Conservation (phyloP, 2,797 vertebrate genomes). For the Chelmon rostratus region DNA sequence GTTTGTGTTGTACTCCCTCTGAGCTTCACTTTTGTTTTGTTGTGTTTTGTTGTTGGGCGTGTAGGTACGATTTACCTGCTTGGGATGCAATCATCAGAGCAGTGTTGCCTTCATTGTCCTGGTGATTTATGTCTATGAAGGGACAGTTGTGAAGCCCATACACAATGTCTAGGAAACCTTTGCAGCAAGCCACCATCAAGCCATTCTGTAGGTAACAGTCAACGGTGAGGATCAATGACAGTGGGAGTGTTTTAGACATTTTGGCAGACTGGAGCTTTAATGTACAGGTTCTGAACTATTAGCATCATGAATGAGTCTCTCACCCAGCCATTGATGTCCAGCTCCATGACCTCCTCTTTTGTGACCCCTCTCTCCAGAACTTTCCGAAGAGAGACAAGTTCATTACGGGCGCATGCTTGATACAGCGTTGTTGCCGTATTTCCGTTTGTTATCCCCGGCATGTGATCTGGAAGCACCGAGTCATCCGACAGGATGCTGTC, state of each 20-base stretch:
- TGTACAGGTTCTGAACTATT: not conserved
- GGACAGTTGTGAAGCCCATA: constrained; percentile 87
- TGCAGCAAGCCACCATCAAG: constrained; percentile 91
- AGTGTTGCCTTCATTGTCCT: constrained; percentile 94
- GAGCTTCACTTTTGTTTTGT: not conserved
- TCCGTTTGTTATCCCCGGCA: constrained; percentile 21
- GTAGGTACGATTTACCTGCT: constrained; percentile 79
- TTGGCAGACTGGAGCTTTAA: not conserved
- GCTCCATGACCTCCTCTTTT: constrained; percentile 85
- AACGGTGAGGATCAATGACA: constrained; percentile 8
- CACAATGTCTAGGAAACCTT: constrained; percentile 88
- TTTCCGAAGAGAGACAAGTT: constrained; percentile 78
- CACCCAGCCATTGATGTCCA: constrained; percentile 91
- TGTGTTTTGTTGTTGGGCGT: constrained; percentile 11
- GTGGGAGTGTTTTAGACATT: not conserved
- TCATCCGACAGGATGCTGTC: constrained; percentile 86
- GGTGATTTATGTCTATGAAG: constrained; percentile 90
- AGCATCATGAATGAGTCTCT: constrained; percentile 49
- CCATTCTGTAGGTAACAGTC: constrained; percentile 84
- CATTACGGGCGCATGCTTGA: constrained; percentile 86
- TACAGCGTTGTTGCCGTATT: constrained; percentile 77
- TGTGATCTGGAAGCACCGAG: constrained; percentile 83
- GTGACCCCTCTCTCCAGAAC: constrained; percentile 85
- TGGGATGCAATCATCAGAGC: constrained; percentile 94
- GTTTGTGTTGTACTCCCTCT: not conserved